Percentiles rank a stretch among this genome's conserved stretches.
phyloP scores from a whole-genome alignment of 2,797 vertebrate species.

The Heliangelus exortis region DNA sequence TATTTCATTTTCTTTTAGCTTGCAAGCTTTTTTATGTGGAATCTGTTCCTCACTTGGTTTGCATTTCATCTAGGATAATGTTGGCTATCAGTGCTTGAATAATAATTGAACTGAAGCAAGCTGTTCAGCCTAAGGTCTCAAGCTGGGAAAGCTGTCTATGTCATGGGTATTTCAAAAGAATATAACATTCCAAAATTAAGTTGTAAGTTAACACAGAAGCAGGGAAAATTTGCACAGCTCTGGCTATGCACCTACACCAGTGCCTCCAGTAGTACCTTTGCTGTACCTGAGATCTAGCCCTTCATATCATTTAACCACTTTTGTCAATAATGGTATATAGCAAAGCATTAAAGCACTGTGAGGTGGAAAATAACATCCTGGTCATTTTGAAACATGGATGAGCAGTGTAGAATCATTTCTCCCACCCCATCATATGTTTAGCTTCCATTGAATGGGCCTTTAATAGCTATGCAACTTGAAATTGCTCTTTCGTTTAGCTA shows the following conservation, averaged over 20 bases:
- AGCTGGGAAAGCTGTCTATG: constrained; percentile 33
- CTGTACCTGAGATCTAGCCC: neutral
- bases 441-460: neutral
- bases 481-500: constrained; percentile 32
- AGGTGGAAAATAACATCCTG: neutral
- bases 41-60: constrained; percentile 63
- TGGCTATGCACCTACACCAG: neutral
- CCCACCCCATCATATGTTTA: neutral
- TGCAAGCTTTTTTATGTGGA: constrained; percentile 9
- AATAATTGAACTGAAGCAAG: constrained; percentile 63
- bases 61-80: constrained; percentile 61
- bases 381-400: neutral
- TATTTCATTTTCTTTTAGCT: constrained; percentile 72
- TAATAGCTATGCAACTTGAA: constrained; percentile 33
- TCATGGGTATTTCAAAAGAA: constrained; percentile 26
- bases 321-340: neutral
- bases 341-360: neutral
- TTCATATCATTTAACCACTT: neutral
- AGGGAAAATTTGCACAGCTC: neutral
- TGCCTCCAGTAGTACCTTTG: neutral
- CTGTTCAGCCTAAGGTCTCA: constrained; percentile 49
- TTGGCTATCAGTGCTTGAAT: constrained; percentile 54
- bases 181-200: constrained; percentile 5
- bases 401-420: neutral
- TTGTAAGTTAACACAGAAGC: neutral